These are phyloP conservation scores for Scytalopus superciliaris DNA, from an alignment of 2,113 vertebrate species.

Conservation along the genomic window DNA sequence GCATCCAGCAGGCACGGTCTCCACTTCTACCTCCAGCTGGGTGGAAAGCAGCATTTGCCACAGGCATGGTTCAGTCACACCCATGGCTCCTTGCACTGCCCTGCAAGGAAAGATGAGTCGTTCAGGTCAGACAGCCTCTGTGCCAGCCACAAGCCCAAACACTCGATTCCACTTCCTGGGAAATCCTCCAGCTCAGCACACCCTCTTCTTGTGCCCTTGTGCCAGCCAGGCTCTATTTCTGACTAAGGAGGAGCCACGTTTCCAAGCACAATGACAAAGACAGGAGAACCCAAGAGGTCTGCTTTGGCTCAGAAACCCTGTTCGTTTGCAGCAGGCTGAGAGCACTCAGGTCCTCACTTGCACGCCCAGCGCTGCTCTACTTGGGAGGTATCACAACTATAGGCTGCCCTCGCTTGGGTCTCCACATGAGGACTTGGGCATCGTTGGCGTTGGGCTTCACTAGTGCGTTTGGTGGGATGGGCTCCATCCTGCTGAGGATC, in stretches of 20 bases:
- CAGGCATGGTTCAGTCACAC: constrained; percentile 44
- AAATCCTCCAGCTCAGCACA: constrained; percentile 48
- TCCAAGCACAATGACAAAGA: constrained; percentile 50
- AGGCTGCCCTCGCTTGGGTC: constrained; percentile 89
- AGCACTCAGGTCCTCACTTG: not conserved
- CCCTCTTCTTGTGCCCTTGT: not conserved
- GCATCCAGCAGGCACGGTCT: constrained; percentile 12
- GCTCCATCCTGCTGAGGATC: constrained; percentile 93
- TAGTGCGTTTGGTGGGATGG: constrained; percentile 91
- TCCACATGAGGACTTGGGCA: constrained; percentile 98
- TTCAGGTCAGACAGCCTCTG: constrained; percentile 54
- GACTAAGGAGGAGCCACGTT: constrained; percentile 32
- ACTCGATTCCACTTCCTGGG: constrained; percentile 34
- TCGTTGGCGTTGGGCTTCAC: constrained; percentile 96
- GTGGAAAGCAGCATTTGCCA: constrained; percentile 68
- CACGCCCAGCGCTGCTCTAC: constrained; percentile 60
- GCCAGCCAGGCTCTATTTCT: constrained; percentile 41
- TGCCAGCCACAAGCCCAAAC: constrained; percentile 26
- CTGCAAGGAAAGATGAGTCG: constrained; percentile 9
- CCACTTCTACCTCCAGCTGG: not conserved
- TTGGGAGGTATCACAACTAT: constrained; percentile 95
- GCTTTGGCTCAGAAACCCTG: constrained; percentile 71
- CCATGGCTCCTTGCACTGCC: constrained; percentile 29
- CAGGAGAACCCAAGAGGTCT: constrained; percentile 65
- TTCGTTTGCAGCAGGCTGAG: constrained; percentile 14